phyloP scores from a whole-genome alignment of 1,140 invertebrate genomes.

The Lasioglossum baleicum region DNA sequence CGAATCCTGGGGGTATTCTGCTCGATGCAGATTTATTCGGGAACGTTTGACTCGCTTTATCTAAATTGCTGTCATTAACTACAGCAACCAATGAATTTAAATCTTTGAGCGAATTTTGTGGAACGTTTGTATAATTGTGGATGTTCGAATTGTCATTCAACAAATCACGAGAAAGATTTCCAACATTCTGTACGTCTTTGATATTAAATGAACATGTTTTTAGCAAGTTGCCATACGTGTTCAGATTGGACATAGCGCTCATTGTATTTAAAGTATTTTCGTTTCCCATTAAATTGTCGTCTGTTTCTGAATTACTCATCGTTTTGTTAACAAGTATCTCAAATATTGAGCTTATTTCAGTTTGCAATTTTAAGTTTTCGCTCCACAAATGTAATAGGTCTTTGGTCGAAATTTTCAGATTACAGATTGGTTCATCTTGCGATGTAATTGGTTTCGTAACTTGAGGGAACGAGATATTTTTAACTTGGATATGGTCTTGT shows the following conservation, averaged over 20 bases:
- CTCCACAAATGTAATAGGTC: slow-evolving; percentile 17
- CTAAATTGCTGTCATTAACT: not conserved
- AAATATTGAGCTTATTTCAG: slow-evolving; percentile 6
- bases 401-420: not conserved
- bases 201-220: not conserved
- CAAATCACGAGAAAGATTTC: not conserved
- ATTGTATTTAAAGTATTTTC: not conserved
- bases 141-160: not conserved
- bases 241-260: not conserved
- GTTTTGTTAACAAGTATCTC: slow-evolving; percentile 15
- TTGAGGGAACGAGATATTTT: too few species aligned
- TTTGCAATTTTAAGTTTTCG: slow-evolving; percentile 26
- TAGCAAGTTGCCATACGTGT: not conserved
- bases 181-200: not conserved
- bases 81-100: not conserved
- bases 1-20: not conserved
- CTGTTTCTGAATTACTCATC: not conserved
- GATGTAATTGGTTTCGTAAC: not conserved
- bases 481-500: not conserved
- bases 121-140: not conserved
- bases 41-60: not conserved
- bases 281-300: not conserved
- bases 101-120: not conserved
- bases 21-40: not conserved
- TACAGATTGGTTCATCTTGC: not conserved